phyloP scores from a whole-genome alignment of 2,888 invertebrate genomes.

The Zaprionus lineosus region DNA sequence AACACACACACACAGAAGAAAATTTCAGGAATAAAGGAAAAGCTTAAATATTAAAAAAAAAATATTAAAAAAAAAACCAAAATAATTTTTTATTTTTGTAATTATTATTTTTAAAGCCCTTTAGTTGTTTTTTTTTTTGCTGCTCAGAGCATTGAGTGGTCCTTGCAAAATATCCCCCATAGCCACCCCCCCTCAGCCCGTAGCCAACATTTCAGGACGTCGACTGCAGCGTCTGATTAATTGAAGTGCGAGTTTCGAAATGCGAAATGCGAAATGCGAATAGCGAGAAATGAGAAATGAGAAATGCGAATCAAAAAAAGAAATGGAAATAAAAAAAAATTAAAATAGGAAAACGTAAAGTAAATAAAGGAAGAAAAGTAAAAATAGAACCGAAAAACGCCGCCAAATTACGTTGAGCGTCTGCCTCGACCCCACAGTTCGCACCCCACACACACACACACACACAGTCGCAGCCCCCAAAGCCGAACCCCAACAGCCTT shows the following conservation, averaged over 20 bases:
- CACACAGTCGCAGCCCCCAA: background rate
- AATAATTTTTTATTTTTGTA: too few relatives aligned
- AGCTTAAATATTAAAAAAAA: too few relatives aligned
- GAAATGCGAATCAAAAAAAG: slow-evolving; percentile 23
- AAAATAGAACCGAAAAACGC: slow-evolving; percentile 41
- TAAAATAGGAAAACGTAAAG: too few relatives aligned
- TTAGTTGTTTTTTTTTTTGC: too few relatives aligned
- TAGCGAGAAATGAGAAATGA: slow-evolving; percentile 47
- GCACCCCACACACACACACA: background rate
- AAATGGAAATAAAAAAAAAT: slow-evolving; percentile 10
- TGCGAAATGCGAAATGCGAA: slow-evolving; percentile 47
- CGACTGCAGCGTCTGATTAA: slow-evolving; percentile 69
- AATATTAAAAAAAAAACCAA: too few relatives aligned
- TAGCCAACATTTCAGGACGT: too few relatives aligned
- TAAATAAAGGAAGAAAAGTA: background rate
- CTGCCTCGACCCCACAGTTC: background rate
- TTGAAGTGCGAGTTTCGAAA: slow-evolving; percentile 74
- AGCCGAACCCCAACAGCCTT: too few relatives aligned
- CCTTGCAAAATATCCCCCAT: background rate
- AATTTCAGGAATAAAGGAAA: too few relatives aligned
- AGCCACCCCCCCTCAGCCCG: slow-evolving; percentile 7
- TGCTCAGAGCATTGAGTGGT: background rate
- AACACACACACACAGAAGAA: slow-evolving; percentile 20
- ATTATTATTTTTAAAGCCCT: too few relatives aligned
- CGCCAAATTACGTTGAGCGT: slow-evolving; percentile 69